Percentiles rank a stretch among this genome's conserved stretches.
phyloP scores from a whole-genome alignment of 2,888 invertebrate species.

The Monoplex corrugatus region DNA sequence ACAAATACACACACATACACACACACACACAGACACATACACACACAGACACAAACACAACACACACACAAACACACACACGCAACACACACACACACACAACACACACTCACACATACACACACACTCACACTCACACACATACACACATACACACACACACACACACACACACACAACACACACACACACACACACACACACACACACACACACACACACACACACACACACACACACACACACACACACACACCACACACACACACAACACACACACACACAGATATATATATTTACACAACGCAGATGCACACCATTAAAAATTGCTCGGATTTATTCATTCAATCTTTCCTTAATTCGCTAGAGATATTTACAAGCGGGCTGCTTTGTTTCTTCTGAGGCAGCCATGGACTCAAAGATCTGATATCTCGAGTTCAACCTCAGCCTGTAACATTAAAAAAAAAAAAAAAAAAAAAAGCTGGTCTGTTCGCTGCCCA shows the following conservation, averaged over 20 bases:
- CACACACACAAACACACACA: neutral
- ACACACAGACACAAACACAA: neutral
- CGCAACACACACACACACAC: conserved; percentile 15
- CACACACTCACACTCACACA: too few relatives aligned
- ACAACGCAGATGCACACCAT: too few relatives aligned
- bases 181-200: neutral
- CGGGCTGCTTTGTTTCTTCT: too few relatives aligned
- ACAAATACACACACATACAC: neutral
- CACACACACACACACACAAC: neutral
- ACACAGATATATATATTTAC: neutral
- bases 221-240: conserved; percentile 5
- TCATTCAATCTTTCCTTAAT: too few relatives aligned
- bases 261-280: conserved; percentile 19
- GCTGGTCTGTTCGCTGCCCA: too few relatives aligned
- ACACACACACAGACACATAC: neutral
- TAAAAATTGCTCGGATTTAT: too few relatives aligned
- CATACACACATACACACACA: neutral
- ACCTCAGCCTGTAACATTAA: too few relatives aligned
- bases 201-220: conserved; percentile 16
- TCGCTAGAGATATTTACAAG: too few relatives aligned
- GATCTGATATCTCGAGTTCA: too few relatives aligned
- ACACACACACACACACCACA: conserved; percentile 20
- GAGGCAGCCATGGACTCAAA: too few relatives aligned
- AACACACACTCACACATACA: too few relatives aligned
- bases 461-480: too few relatives aligned